Conservation (phyloP, 2,797 vertebrate species). For the Menidia menidia region DNA sequence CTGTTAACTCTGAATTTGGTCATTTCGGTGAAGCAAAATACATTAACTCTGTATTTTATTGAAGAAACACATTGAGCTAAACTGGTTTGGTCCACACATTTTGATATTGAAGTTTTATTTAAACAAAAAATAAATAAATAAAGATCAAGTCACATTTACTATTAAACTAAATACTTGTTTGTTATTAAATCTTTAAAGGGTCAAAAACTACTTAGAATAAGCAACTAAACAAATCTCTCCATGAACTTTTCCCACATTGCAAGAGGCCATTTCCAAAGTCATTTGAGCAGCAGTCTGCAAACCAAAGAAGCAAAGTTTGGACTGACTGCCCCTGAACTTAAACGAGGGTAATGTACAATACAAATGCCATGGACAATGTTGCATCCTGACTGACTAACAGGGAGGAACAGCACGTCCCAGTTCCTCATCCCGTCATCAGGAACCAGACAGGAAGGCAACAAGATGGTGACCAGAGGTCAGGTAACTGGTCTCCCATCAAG, state of each 20-base stretch:
- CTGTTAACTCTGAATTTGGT: no score
- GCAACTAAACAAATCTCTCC: not conserved
- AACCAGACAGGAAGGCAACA: conserved; percentile 37
- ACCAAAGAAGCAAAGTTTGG: not conserved
- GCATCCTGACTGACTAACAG: not conserved
- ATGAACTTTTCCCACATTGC: not conserved
- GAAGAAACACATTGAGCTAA: no score
- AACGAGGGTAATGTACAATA: not conserved
- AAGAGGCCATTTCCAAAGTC: not conserved
- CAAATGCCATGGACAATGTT: not conserved
- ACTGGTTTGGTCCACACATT: no score
- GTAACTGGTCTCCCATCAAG: conserved; percentile 1
- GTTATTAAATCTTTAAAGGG: no score
- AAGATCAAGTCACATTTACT: not conserved
- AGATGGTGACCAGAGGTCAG: conserved; percentile 11
- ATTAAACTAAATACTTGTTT: not conserved
- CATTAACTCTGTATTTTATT: no score
- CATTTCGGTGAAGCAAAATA: no score
- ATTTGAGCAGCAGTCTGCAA: not conserved
- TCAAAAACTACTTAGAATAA: no score
- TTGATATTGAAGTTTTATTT: no score
- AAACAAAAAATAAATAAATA: not conserved
- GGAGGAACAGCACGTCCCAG: conserved; percentile 2
- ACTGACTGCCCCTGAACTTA: not conserved
- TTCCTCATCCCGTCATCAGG: conserved; percentile 32